Evolutionary conservation across 2,888 invertebrate genomes (phyloP), one percentile per base, ranked within the genome.

Genomic region (Phyllotreta striolata): DNA sequence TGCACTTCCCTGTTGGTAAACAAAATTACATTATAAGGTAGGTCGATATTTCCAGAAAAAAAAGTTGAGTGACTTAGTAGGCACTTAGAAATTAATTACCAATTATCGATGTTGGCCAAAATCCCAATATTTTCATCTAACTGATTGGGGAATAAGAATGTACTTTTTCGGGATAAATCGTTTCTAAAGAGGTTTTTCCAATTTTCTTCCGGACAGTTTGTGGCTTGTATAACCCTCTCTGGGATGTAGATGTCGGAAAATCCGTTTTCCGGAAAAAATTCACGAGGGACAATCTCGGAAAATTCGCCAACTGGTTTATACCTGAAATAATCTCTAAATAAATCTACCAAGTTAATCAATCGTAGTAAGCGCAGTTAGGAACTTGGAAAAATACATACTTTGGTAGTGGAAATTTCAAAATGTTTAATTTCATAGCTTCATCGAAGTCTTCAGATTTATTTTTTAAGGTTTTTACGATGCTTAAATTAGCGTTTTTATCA

Each of bases 121-220:
- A 96, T 90, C 68, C 93, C 94, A 44, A 94, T 85, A 55, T 93
- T 89, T 80, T 94, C 93, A 55, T 88, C 84, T 0, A 91, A 37
- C 9, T 44, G 12, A n/a, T 49, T 52, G 37, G 43, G 43, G 44
- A 60, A 60, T 9, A 60, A 37, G 39, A 52, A 60, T 8, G 60
- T 52, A 9, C 92, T 93, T 40, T 88, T 78, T 13, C 86, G 83
- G 55, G 84, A 83, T 49, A 87, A 77, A 77, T 87, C 86, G 68
- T 82, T 83, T 64, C 82, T 83, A 43, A 87, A 76, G 66, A 78
- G 77, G 57, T 79, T 76, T 78, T 89, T 89, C 89, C 89, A 90
- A 57, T 80, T 80, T 6, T 79, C 78, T 35, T 86, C 85, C 14
- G 84, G 84, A 9, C 85, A 83, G 62, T 84, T 81, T 55, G 86